These are phyloP conservation scores for Lasioglossum marginatum DNA, from an alignment of 2,888 invertebrate species.

Conservation along the genomic window DNA sequence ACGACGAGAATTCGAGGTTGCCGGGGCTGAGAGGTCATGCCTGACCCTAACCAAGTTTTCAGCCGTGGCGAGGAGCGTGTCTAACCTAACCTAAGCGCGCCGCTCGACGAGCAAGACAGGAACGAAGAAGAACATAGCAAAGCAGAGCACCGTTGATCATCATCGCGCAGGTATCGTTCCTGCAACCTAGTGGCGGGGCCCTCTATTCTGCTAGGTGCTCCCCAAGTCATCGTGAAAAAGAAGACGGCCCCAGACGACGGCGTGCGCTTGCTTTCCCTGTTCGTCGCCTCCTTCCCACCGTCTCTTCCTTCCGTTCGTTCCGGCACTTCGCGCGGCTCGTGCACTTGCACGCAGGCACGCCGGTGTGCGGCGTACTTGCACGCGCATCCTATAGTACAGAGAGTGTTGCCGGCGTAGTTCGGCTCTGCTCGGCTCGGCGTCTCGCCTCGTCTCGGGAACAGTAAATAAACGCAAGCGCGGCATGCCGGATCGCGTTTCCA, in stretches of 20 bases:
- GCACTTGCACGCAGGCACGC: slow-evolving; percentile 37
- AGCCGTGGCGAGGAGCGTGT: slow-evolving; percentile 5
- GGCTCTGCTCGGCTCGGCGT: not conserved
- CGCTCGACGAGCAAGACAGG: slow-evolving; percentile 44
- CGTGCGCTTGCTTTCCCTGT: slow-evolving; percentile 45
- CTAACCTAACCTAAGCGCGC: slow-evolving; percentile 60
- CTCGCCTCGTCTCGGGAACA: slow-evolving; percentile 11
- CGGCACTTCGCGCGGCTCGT: slow-evolving; percentile 46
- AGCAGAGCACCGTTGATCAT: slow-evolving; percentile 37
- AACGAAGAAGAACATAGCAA: slow-evolving; percentile 19
- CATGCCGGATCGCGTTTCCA: slow-evolving; percentile 37
- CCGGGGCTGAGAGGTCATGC: slow-evolving; percentile 15
- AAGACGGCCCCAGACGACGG: slow-evolving; percentile 20
- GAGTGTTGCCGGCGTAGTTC: not conserved
- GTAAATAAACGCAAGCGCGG: slow-evolving; percentile 52
- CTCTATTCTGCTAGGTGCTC: not conserved
- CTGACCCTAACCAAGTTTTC: slow-evolving; percentile 38
- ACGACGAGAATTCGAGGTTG: slow-evolving; percentile 31
- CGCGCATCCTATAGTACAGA: not conserved
- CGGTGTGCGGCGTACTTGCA: slow-evolving; percentile 11
- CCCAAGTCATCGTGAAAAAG: slow-evolving; percentile 33
- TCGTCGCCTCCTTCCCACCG: slow-evolving; percentile 43
- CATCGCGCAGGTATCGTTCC: slow-evolving; percentile 40
- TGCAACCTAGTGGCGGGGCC: not conserved
- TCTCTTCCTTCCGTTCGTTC: slow-evolving; percentile 51